These are phyloP conservation scores for Neolamprologus toae DNA, from an alignment of 2,113 vertebrate species.

Conservation along the genomic window DNA sequence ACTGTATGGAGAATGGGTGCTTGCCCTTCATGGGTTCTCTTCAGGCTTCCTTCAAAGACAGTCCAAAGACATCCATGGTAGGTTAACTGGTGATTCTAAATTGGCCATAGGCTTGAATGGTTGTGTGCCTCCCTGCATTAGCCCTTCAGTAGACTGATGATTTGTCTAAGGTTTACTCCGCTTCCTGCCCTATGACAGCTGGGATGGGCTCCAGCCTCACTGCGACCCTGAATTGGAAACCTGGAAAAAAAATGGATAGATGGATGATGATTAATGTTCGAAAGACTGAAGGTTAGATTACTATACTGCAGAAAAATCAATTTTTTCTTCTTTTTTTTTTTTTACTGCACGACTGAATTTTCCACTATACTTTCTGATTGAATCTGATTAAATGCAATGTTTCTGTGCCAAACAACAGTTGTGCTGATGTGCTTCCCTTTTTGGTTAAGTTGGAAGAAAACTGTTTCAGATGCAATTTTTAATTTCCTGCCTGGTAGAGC, in stretches of 20 bases:
- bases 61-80: neutral
- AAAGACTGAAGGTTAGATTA: neutral
- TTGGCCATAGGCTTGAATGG: neutral
- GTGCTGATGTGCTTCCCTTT: neutral
- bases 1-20: neutral
- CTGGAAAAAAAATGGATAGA: neutral
- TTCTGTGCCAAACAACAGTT: conserved; percentile 1
- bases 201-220: neutral
- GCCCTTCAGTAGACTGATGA: neutral
- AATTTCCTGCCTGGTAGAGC: conserved; percentile 40
- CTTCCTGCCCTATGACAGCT: neutral
- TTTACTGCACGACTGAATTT: neutral
- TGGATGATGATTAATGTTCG: neutral
- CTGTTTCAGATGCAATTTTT: conserved; percentile 19
- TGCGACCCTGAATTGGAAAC: neutral
- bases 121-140: neutral
- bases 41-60: neutral
- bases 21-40: neutral
- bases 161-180: neutral
- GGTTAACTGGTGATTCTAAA: neutral
- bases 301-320: neutral
- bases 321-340: neutral
- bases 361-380: neutral
- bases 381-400: neutral
- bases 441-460: conserved; percentile 6